phyloP scores from a whole-genome alignment of 2,888 invertebrate genomes.

The Pristionchus exspectatus region DNA sequence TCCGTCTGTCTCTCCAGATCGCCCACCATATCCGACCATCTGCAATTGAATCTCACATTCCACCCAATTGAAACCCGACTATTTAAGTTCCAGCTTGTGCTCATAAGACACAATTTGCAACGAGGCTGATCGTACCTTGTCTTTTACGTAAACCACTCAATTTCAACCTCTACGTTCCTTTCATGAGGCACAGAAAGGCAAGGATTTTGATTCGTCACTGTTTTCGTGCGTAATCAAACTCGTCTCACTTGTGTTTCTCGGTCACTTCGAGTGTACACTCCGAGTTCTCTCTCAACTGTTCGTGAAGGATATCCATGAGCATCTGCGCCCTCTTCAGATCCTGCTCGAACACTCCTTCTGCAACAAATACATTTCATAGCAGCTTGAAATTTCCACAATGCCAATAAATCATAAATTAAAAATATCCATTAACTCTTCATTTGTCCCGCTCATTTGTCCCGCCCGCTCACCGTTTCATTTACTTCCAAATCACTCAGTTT shows the following conservation, averaged over 20 bases:
- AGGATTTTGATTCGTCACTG: not conserved
- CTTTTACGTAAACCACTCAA: not conserved
- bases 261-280: slow-evolving; percentile 44
- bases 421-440: not conserved
- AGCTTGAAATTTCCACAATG: not conserved
- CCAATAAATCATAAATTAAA: not conserved
- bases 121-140: no score
- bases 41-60: not conserved
- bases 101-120: not conserved
- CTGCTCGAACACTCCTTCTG: slow-evolving; percentile 8
- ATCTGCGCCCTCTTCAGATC: slow-evolving; percentile 51
- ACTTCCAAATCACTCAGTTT: not conserved
- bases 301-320: slow-evolving; percentile 34
- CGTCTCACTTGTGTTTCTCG: slow-evolving; percentile 38
- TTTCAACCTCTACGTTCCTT: not conserved
- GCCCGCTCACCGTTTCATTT: no score
- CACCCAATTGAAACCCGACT: not conserved
- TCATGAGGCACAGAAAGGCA: not conserved
- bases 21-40: slow-evolving; percentile 50
- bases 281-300: slow-evolving; percentile 47
- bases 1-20: slow-evolving; percentile 52
- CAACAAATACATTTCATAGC: not conserved
- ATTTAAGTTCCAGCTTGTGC: not conserved
- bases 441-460: not conserved
- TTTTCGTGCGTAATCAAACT: not conserved